These are phyloP conservation scores for Phengaris alcon DNA, from an alignment of 2,888 invertebrate species.

Conservation along the genomic window DNA sequence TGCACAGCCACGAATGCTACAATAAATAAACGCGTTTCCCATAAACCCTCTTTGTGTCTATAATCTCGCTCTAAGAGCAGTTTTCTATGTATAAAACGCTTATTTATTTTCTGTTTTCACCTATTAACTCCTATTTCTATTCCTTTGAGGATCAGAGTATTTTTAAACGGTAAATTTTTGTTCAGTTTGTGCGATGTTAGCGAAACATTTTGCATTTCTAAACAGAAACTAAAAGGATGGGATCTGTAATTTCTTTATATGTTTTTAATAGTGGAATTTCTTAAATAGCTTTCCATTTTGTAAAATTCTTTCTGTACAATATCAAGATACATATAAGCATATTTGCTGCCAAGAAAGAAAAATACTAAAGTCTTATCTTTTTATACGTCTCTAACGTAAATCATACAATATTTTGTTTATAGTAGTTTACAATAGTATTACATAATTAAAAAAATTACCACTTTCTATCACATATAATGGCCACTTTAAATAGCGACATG, in stretches of 20 bases:
- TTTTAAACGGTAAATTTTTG: slow-evolving; percentile 12
- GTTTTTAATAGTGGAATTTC: not conserved
- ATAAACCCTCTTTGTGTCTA: slow-evolving; percentile 13
- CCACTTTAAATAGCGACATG: not conserved
- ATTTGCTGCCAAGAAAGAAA: too few species aligned
- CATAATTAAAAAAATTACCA: too few species aligned
- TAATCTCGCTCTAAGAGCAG: not conserved
- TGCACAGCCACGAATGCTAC: not conserved
- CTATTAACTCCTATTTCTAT: slow-evolving; percentile 1
- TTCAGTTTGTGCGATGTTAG: not conserved
- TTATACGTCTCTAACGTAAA: too few species aligned
- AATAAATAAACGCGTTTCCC: not conserved
- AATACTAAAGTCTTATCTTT: too few species aligned
- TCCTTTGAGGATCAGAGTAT: not conserved
- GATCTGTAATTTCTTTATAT: not conserved
- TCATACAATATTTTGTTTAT: too few species aligned
- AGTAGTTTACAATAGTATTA: too few species aligned
- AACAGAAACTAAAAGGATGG: not conserved
- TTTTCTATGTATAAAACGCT: not conserved
- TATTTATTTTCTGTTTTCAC: slow-evolving; percentile 9
- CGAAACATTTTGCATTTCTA: not conserved
- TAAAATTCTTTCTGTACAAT: too few species aligned
- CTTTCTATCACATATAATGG: not conserved
- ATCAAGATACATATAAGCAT: too few species aligned
- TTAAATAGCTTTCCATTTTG: not conserved